Percentiles rank a stretch among this genome's conserved stretches.
Evolutionary conservation across 2,888 invertebrate genomes (phyloP).

Genomic region (Plusia festucae): DNA sequence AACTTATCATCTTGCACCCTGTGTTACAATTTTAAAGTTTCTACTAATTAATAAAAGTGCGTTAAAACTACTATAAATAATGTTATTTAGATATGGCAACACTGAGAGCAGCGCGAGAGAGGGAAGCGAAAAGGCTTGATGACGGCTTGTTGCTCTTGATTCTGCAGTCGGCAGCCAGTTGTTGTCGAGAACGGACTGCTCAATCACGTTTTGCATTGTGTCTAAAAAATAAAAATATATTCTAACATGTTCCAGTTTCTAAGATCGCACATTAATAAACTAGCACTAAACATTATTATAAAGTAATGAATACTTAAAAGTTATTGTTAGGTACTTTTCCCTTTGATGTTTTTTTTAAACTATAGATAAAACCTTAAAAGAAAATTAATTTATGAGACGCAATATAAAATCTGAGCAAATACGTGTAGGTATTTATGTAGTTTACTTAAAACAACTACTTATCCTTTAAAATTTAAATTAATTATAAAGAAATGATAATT

Average conservation of each 20-base stretch:
- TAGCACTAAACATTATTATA: too few species aligned
- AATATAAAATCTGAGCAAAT: too few species aligned
- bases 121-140: conserved; percentile 70
- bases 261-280: too few species aligned
- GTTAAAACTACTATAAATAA: conserved; percentile 64
- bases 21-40: conserved; percentile 59
- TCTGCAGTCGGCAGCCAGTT: conserved; percentile 86
- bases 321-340: too few species aligned
- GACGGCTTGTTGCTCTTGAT: conserved; percentile 73
- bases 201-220: conserved; percentile 87
- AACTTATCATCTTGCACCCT: conserved; percentile 81
- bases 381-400: too few species aligned
- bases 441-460: too few species aligned
- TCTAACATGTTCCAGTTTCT: background rate
- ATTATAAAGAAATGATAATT: too few species aligned
- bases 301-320: too few species aligned
- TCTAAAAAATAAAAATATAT: conserved; percentile 68
- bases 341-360: too few species aligned
- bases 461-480: too few species aligned
- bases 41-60: conserved; percentile 59
- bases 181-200: conserved; percentile 87
- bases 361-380: too few species aligned
- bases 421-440: too few species aligned
- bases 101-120: conserved; percentile 69
- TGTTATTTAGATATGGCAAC: conserved; percentile 69